Evolutionary conservation across 2,888 invertebrate species (phyloP), one percentile per base, ranked within the genome.

Genomic region (Meghimatium bilineatum): DNA sequence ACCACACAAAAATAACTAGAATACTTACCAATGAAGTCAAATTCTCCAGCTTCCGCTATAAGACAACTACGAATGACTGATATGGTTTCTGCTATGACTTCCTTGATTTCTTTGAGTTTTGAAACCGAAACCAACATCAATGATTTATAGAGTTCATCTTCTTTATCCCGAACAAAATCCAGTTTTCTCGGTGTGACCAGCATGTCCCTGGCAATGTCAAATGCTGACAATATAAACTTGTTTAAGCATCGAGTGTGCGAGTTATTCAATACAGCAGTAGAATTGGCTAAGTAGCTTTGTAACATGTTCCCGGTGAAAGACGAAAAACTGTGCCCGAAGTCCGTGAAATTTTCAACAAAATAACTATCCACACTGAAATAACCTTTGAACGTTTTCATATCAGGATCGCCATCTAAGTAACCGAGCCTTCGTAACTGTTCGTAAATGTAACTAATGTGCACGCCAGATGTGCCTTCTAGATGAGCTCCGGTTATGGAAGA

Each of bases 141-240:
- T 84, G 95, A 96, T 90, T 95, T 95, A 90, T 96, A 97, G 26
- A 97, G 93, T 90, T 97, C 96, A n/a, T 95, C 95, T 91, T 97
- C 97, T 88, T 96, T 96, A 66, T 95, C 95, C 82, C 96, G 95
- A 3, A 96, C 97, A 93, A 97, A 97, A 84, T 96, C 95, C 88
- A 97, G 95, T 92, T 97, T 95, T 92, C 95, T 95, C 0, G 97
- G 97, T 1, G 97, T 97, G 29, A 97, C 96, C 91, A 97, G 96
- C 91, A 97, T 95, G 93, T 97, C 97, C 2, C 97, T 94, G 0
- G 97, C 97, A 96, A 97, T 96, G 93, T 97, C 97, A 94, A 97
- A 97, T 0, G 97, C 97, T 10, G 96, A 96, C 85, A 97, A 94
- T 85, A 97, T 96, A 91, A 97, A 96, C 92, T 96, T 96, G 89